Conservation (phyloP, 2,888 invertebrate species). For the Netelia virgata region DNA sequence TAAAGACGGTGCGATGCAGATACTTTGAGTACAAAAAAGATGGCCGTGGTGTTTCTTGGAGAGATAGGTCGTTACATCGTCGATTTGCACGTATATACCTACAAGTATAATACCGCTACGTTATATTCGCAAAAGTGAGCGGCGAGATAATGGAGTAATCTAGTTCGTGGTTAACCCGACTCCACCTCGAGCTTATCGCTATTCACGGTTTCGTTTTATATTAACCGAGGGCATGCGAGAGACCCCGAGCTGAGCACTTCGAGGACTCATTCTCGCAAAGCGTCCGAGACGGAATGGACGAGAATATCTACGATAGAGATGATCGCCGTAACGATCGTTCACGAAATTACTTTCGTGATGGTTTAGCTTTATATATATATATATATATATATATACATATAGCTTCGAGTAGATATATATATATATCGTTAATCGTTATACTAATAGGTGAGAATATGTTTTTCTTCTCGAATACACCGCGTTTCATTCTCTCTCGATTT, state of each 20-base stretch:
- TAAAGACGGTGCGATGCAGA: slow-evolving; percentile 44
- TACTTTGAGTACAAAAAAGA: slow-evolving; percentile 49
- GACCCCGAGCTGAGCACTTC: slow-evolving; percentile 11
- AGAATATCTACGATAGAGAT: slow-evolving; percentile 29
- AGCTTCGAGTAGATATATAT: slow-evolving; percentile 9
- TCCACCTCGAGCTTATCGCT: slow-evolving; percentile 61
- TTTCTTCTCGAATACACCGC: slow-evolving; percentile 44
- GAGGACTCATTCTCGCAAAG: slow-evolving; percentile 51
- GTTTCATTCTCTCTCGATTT: slow-evolving; percentile 25
- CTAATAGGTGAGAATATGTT: slow-evolving; percentile 56
- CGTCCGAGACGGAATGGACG: slow-evolving; percentile 1
- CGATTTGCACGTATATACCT: slow-evolving; percentile 29
- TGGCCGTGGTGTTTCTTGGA: slow-evolving; percentile 2
- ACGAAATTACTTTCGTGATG: slow-evolving; percentile 66
- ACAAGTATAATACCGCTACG: slow-evolving; percentile 22
- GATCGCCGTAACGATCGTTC: slow-evolving; percentile 55
- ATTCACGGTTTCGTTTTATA: slow-evolving; percentile 57
- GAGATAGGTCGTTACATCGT: slow-evolving; percentile 40
- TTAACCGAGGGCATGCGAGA: slow-evolving; percentile 43
- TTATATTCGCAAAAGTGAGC: slow-evolving; percentile 40
- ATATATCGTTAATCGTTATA: slow-evolving; percentile 29
- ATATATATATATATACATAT: slow-evolving; percentile 8
- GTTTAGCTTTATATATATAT: slow-evolving; percentile 40
- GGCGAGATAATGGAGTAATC: slow-evolving; percentile 65
- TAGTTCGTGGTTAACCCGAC: slow-evolving; percentile 63